These are phyloP conservation scores for Caloenas nicobarica DNA, from an alignment of 2,113 vertebrate species.

Conservation along the genomic window DNA sequence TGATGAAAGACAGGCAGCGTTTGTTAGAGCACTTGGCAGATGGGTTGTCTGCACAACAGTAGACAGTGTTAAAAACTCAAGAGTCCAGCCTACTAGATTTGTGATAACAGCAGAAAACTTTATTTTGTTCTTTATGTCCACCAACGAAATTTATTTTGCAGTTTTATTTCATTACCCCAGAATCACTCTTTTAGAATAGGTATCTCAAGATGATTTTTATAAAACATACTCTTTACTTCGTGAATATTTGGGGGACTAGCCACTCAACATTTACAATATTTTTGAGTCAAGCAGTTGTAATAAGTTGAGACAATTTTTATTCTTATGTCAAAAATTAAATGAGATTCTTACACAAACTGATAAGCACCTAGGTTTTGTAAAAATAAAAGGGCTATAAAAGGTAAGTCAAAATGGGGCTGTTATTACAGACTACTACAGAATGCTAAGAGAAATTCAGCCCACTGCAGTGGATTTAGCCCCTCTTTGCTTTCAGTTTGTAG, in stretches of 20 bases:
- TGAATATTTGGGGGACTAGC: background rate
- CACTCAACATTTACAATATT: background rate
- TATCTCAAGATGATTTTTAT: background rate
- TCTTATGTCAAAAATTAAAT: background rate
- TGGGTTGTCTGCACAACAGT: background rate
- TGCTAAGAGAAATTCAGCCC: background rate
- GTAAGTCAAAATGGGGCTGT: background rate
- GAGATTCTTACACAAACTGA: background rate
- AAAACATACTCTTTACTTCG: background rate
- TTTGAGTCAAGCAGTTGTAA: background rate
- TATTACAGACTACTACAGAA: background rate
- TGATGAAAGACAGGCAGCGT: background rate
- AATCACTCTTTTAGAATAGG: background rate
- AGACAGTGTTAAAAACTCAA: background rate
- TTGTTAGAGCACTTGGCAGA: background rate
- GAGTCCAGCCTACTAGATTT: background rate
- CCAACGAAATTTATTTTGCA: background rate
- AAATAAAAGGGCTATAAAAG: background rate
- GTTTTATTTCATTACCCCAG: background rate
- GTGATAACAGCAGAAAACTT: background rate
- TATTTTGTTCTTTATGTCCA: background rate
- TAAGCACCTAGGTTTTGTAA: background rate
- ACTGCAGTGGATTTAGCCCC: background rate
- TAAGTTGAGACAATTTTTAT: background rate
- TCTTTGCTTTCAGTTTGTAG: background rate